phyloP scores from a whole-genome alignment of 1,140 invertebrate genomes.

The Hylaeus volcanicus region DNA sequence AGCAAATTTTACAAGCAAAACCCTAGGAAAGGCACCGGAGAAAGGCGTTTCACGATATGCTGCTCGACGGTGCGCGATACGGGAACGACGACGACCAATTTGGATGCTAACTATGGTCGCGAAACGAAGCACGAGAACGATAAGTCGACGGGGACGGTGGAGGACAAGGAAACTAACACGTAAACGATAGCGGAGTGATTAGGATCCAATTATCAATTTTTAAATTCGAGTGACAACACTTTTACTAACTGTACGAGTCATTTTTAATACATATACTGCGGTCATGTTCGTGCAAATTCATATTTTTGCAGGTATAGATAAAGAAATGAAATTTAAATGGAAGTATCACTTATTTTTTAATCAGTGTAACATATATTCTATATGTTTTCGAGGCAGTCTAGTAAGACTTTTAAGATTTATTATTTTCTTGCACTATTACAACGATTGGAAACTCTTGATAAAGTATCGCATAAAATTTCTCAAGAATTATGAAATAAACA shows the following conservation, averaged over 20 bases:
- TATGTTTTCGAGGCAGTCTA: no score
- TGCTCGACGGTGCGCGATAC: neutral
- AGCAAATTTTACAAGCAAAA: neutral
- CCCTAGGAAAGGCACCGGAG: neutral
- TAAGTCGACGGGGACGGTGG: slow-evolving; percentile 13
- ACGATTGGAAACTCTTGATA: no score
- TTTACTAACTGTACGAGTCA: neutral
- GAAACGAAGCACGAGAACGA: neutral
- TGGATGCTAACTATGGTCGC: neutral
- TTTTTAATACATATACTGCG: neutral
- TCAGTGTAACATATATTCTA: no score
- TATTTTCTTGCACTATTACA: no score
- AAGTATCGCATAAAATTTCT: no score
- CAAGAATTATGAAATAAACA: no score
- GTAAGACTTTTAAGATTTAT: no score
- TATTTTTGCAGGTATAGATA: no score
- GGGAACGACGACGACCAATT: neutral
- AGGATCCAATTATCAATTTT: no score
- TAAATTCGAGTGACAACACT: neutral
- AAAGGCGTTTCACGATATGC: neutral
- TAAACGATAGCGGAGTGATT: neutral
- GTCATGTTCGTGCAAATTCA: no score
- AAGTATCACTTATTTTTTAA: no score
- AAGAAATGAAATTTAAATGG: no score
- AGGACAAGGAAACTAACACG: slow-evolving; percentile 22